Conservation (phyloP, 2,888 invertebrate genomes). For the Tanypteryx hageni region DNA sequence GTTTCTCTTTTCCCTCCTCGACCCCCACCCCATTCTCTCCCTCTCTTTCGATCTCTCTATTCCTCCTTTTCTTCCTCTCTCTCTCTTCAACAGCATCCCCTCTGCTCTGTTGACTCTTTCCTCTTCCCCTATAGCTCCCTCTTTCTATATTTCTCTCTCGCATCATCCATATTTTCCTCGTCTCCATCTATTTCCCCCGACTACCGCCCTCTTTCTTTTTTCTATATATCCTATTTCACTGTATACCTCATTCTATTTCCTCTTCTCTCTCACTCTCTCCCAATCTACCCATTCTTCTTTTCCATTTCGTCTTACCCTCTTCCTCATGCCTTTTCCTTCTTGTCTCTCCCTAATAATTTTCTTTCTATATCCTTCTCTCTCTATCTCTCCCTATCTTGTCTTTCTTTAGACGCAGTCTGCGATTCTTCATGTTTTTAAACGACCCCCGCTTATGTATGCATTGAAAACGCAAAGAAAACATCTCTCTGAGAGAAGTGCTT, state of each 20-base stretch:
- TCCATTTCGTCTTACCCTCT: background rate
- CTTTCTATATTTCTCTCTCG: background rate
- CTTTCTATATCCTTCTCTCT: background rate
- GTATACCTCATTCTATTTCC: background rate
- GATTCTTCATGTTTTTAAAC: conserved; percentile 57
- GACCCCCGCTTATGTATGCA: conserved; percentile 52
- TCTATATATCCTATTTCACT: conserved; percentile 6
- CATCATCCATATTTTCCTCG: background rate
- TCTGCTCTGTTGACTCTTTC: too few relatives aligned
- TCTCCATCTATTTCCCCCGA: background rate
- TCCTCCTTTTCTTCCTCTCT: too few relatives aligned
- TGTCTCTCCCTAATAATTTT: background rate
- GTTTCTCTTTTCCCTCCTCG: too few relatives aligned
- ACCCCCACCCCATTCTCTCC: too few relatives aligned
- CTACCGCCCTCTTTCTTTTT: background rate
- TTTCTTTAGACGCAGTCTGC: background rate
- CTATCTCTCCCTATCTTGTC: background rate
- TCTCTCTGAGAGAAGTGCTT: background rate
- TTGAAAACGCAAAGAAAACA: conserved; percentile 19
- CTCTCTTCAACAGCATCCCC: too few relatives aligned
- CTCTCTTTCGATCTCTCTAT: background rate
- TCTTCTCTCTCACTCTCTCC: background rate
- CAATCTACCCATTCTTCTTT: background rate
- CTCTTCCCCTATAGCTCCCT: too few relatives aligned
- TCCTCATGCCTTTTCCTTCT: background rate